Conservation (phyloP, 1,140 invertebrate genomes). For the Drosophila fuyamai region DNA sequence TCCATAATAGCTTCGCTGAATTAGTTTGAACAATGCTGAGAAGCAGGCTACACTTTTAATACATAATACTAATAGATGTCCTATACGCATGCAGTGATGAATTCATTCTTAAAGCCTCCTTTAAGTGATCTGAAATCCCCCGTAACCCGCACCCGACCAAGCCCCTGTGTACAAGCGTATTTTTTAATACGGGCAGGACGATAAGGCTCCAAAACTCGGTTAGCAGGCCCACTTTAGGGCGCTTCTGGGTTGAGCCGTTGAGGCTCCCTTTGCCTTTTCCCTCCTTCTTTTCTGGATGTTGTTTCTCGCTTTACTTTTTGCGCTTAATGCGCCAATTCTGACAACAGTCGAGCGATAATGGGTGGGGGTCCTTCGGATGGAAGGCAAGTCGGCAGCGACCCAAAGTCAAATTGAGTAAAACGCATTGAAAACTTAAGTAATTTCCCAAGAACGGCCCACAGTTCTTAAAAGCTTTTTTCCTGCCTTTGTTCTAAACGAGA, state of each 20-base stretch:
- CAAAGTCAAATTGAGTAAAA: conserved; percentile 80
- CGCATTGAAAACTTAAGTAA: conserved; percentile 82
- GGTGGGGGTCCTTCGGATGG: conserved; percentile 9
- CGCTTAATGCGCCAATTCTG: conserved; percentile 79
- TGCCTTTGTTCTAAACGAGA: conserved; percentile 29
- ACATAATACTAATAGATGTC: too few species aligned
- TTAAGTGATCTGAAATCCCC: neutral
- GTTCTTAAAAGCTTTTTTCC: conserved; percentile 61
- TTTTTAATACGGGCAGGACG: conserved; percentile 69
- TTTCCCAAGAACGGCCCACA: conserved; percentile 62
- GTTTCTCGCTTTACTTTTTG: conserved; percentile 57
- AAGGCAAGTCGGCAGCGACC: conserved; percentile 61
- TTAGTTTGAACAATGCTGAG: neutral
- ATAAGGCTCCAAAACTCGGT: conserved; percentile 49
- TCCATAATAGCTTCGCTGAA: too few species aligned
- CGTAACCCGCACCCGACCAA: too few species aligned
- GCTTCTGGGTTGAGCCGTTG: conserved; percentile 50
- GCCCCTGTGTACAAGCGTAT: conserved; percentile 31
- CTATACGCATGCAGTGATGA: too few species aligned
- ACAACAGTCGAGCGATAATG: conserved; percentile 26
- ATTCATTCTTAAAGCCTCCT: neutral
- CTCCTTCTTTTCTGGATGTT: conserved; percentile 14
- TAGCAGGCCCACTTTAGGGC: conserved; percentile 56
- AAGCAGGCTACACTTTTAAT: neutral
- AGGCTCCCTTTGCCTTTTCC: conserved; percentile 2